phyloP scores from a whole-genome alignment of 1,140 invertebrate genomes.

The Bombus difficillimus region DNA sequence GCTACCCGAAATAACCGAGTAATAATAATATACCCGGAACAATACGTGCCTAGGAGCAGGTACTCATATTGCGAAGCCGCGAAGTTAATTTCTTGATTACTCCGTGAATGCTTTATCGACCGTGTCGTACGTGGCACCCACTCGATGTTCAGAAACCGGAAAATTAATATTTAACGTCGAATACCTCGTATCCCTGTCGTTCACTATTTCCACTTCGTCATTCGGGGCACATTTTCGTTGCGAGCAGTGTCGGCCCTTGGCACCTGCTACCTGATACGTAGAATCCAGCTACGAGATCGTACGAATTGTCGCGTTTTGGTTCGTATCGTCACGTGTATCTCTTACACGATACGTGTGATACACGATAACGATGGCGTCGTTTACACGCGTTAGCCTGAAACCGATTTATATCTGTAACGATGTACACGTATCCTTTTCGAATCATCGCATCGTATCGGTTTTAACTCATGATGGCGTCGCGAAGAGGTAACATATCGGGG shows the following conservation, averaged over 20 bases:
- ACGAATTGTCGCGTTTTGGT: background rate
- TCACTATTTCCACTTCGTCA: conserved; percentile 39
- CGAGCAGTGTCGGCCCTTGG: background rate
- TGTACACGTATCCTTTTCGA: background rate
- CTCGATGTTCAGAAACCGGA: conserved; percentile 61
- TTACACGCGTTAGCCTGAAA: background rate
- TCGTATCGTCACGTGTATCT: background rate
- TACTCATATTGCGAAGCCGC: background rate
- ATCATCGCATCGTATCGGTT: background rate
- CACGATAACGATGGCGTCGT: background rate
- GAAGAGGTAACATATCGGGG: background rate
- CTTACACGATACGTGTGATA: background rate
- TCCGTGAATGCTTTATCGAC: conserved; percentile 57
- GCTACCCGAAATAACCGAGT: too few species aligned
- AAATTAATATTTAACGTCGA: conserved; percentile 69
- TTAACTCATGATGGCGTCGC: background rate
- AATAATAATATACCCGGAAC: background rate
- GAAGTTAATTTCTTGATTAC: conserved; percentile 62
- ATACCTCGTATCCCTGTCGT: conserved; percentile 20
- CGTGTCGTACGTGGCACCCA: conserved; percentile 29
- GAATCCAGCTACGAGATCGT: background rate
- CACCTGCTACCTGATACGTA: background rate
- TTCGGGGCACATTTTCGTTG: conserved; percentile 15
- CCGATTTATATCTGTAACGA: background rate
- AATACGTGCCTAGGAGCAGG: background rate